Percentiles rank a stretch among this genome's conserved stretches.
Evolutionary conservation across 2,113 vertebrate genomes (phyloP).

Genomic region (Micronycteris hirsuta): DNA sequence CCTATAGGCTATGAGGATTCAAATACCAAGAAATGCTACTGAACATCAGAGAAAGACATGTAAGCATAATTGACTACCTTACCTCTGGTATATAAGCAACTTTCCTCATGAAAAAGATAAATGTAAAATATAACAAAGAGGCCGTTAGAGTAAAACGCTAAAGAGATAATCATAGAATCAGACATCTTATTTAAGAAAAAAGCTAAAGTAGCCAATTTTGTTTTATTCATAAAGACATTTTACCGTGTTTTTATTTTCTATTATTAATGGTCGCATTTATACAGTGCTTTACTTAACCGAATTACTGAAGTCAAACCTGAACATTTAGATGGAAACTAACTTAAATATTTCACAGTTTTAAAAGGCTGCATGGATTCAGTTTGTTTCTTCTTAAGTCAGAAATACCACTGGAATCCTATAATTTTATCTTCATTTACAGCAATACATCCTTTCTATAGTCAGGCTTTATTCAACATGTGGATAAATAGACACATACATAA

Average conservation of each 20-base stretch:
- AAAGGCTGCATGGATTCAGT: background rate
- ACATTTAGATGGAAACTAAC: background rate
- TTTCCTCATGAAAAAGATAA: background rate
- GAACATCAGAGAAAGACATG: background rate
- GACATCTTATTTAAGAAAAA: background rate
- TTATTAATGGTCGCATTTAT: background rate
- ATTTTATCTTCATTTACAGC: background rate
- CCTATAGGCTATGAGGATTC: background rate
- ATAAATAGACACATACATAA: background rate
- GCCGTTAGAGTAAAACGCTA: background rate
- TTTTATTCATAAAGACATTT: background rate
- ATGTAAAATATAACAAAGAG: background rate
- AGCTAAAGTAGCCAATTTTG: background rate
- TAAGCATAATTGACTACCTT: background rate
- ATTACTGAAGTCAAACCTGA: background rate
- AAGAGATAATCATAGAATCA: background rate
- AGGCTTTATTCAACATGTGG: background rate
- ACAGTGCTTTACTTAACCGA: background rate
- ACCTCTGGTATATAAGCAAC: background rate
- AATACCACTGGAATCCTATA: background rate
- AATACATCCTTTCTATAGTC: background rate
- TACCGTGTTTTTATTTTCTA: background rate
- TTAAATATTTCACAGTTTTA: background rate
- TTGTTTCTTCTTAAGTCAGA: background rate
- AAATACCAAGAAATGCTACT: background rate